Conservation (phyloP, 2,888 invertebrate species). For the Phymatocera aterrima region DNA sequence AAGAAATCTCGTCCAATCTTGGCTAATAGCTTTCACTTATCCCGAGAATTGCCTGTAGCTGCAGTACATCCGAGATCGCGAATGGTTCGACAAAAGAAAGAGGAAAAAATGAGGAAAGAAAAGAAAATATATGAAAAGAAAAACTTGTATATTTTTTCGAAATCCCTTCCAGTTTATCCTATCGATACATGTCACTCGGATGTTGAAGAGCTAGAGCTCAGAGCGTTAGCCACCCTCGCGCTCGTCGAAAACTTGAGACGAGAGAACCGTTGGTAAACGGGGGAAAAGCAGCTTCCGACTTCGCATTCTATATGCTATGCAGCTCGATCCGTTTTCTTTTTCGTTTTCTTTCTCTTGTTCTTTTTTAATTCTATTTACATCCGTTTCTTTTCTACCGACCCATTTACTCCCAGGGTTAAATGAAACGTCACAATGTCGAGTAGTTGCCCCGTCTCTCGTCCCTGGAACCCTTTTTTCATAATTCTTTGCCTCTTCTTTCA, state of each 20-base stretch:
- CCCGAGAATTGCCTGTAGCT: neutral
- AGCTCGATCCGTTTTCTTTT: too few species aligned
- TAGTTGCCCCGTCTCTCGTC: neutral
- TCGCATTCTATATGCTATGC: neutral
- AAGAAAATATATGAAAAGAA: too few species aligned
- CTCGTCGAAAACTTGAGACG: conserved; percentile 18
- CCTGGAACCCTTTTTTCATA: neutral
- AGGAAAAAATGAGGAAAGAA: neutral
- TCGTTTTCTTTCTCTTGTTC: too few species aligned
- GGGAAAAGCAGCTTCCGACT: conserved; percentile 29
- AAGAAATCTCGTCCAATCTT: conserved; percentile 37
- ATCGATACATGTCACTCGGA: neutral
- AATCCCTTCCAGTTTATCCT: too few species aligned
- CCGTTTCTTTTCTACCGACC: neutral
- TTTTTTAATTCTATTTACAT: conserved; percentile 34
- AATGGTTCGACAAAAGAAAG: neutral
- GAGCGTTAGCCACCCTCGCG: neutral
- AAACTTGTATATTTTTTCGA: too few species aligned
- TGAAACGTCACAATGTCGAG: conserved; percentile 36
- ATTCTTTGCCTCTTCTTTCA: neutral
- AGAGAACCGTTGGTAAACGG: conserved; percentile 7
- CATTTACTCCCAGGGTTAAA: conserved; percentile 16
- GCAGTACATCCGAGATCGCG: neutral
- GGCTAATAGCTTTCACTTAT: conserved; percentile 40
- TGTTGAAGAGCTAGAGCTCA: neutral